Evolutionary conservation across 2,888 invertebrate species (phyloP).

Genomic region (Trissonchulus latispiculum): DNA sequence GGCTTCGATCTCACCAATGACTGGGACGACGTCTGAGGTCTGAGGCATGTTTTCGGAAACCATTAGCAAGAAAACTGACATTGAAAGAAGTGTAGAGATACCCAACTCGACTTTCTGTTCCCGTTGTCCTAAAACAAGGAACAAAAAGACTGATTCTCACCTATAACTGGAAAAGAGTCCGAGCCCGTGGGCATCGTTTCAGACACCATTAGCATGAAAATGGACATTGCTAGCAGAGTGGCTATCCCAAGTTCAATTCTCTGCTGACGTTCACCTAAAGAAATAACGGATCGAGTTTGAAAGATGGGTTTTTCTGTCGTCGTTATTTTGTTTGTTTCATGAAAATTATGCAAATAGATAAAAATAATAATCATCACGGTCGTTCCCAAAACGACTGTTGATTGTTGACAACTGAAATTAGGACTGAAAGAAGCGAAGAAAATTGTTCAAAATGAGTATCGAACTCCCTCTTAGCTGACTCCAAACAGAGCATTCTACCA

Average conservation of each 20-base stretch:
- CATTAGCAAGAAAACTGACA: conserved; percentile 15
- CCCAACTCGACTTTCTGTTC: conserved; percentile 10
- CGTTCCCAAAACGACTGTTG: too few relatives aligned
- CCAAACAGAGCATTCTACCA: too few relatives aligned
- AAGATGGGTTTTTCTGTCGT: too few relatives aligned
- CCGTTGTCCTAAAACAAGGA: conserved; percentile 7
- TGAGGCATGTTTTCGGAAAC: neutral
- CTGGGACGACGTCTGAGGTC: conserved; percentile 10
- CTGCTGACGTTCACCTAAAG: neutral
- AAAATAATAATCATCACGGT: too few relatives aligned
- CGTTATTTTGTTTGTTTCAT: too few relatives aligned
- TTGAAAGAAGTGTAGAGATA: conserved; percentile 17
- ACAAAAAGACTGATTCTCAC: neutral
- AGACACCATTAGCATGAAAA: neutral
- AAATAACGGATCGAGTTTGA: too few relatives aligned
- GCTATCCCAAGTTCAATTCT: neutral
- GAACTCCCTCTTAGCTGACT: too few relatives aligned
- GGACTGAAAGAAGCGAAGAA: too few relatives aligned
- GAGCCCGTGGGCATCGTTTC: neutral
- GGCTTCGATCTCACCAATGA: conserved; percentile 1
- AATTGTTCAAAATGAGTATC: too few relatives aligned
- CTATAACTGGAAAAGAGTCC: neutral
- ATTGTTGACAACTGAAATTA: too few relatives aligned
- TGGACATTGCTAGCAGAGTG: neutral
- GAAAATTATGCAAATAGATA: too few relatives aligned